phyloP scores from a whole-genome alignment of 2,888 invertebrate genomes.

The Leptura quadrifasciata region DNA sequence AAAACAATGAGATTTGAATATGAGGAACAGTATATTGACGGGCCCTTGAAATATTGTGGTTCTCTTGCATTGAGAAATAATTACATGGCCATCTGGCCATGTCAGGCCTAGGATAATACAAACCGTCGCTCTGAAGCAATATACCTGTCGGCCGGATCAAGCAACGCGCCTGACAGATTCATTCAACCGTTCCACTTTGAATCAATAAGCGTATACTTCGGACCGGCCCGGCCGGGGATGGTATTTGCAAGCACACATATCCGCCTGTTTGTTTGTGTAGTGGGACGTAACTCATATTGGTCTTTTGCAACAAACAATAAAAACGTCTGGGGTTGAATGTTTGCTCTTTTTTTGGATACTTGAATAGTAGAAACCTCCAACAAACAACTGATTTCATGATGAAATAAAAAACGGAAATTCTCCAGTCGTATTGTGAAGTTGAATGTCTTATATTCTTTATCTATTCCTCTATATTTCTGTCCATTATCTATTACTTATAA shows the following conservation, averaged over 20 bases:
- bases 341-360: background rate
- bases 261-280: constrained; percentile 52
- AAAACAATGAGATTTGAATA: constrained; percentile 17
- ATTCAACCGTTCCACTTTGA: constrained; percentile 57
- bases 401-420: too few species aligned
- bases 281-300: constrained; percentile 23
- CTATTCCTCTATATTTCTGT: too few species aligned
- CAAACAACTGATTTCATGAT: background rate
- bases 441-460: too few species aligned
- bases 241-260: constrained; percentile 54
- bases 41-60: constrained; percentile 49
- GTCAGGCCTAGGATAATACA: constrained; percentile 50
- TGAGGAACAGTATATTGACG: constrained; percentile 8
- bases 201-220: constrained; percentile 59
- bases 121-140: constrained; percentile 50
- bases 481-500: too few species aligned
- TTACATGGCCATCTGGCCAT: constrained; percentile 53
- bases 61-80: constrained; percentile 49
- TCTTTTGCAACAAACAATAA: constrained; percentile 11
- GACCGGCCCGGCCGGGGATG: constrained; percentile 52
- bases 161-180: constrained; percentile 59
- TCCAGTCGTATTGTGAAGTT: too few species aligned
- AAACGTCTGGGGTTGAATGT: constrained; percentile 19
- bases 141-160: constrained; percentile 57
- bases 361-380: background rate